Conservation (phyloP, 2,888 invertebrate species). For the Drosophila algonquin region DNA sequence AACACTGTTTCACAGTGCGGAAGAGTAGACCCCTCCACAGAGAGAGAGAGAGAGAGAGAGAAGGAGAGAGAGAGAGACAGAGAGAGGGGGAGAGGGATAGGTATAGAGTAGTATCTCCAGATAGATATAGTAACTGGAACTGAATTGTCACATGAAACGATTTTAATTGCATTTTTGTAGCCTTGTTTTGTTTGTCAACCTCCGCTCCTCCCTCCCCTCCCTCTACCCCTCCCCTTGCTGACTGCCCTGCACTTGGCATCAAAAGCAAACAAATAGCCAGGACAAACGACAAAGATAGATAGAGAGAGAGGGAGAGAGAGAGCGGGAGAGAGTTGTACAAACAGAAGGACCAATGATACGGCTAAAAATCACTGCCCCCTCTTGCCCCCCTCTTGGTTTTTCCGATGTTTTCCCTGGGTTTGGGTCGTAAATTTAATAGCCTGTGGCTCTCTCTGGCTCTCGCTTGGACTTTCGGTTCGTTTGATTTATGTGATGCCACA, state of each 20-base stretch:
- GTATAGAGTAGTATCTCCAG: background rate
- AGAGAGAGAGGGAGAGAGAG: slow-evolving; percentile 26
- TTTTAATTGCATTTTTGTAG: slow-evolving; percentile 70
- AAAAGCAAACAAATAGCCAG: slow-evolving; percentile 39
- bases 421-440: slow-evolving; percentile 69
- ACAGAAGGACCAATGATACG: slow-evolving; percentile 45
- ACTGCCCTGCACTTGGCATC: slow-evolving; percentile 36
- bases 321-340: slow-evolving; percentile 48
- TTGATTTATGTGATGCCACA: slow-evolving; percentile 52
- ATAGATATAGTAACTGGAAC: slow-evolving; percentile 3
- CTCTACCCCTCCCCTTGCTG: background rate
- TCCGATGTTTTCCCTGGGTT: slow-evolving; percentile 23
- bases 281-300: slow-evolving; percentile 42
- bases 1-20: background rate
- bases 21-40: background rate
- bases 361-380: slow-evolving; percentile 42
- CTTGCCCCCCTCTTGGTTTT: too few relatives aligned
- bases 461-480: slow-evolving; percentile 46
- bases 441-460: slow-evolving; percentile 60
- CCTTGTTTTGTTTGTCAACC: slow-evolving; percentile 34
- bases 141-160: slow-evolving; percentile 72
- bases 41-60: background rate
- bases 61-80: background rate
- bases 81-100: too few relatives aligned
- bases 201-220: background rate